Evolutionary conservation across 2,797 vertebrate genomes (phyloP).

Genomic region (Cygnus olor): DNA sequence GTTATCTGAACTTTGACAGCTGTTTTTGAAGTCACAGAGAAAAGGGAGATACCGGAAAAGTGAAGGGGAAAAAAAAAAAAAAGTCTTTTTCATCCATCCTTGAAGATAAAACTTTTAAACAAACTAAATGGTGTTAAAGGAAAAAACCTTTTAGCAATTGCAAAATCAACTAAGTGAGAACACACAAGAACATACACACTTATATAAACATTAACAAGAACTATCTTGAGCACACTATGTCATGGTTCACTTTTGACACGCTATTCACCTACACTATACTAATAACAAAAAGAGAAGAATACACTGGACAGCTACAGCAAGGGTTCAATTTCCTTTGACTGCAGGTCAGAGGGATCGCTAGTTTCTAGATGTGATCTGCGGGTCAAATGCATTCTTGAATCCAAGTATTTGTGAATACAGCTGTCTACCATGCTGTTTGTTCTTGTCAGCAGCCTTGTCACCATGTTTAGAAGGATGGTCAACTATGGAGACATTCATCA

Average conservation of each 20-base stretch:
- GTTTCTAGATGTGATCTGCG: not conserved
- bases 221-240: not conserved
- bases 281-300: not conserved
- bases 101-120: not conserved
- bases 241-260: not conserved
- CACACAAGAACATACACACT: not conserved
- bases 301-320: fast-evolving
- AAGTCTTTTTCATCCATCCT: not conserved
- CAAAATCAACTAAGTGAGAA: not conserved
- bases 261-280: not conserved
- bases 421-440: not conserved
- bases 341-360: not conserved
- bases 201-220: not conserved
- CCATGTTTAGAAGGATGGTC: not conserved
- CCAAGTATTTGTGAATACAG: not conserved
- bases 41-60: constrained; percentile 12
- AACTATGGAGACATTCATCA: not conserved
- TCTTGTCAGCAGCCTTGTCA: not conserved
- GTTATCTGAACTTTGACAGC: constrained; percentile 27
- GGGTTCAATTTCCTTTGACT: not conserved
- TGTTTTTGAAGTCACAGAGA: constrained; percentile 12
- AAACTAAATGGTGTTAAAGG: not conserved
- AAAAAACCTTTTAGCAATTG: not conserved
- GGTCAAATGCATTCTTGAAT: not conserved
- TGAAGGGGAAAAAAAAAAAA: not conserved